Evolutionary conservation across 2,113 vertebrate genomes (phyloP).

Genomic region (Alosa alosa): DNA sequence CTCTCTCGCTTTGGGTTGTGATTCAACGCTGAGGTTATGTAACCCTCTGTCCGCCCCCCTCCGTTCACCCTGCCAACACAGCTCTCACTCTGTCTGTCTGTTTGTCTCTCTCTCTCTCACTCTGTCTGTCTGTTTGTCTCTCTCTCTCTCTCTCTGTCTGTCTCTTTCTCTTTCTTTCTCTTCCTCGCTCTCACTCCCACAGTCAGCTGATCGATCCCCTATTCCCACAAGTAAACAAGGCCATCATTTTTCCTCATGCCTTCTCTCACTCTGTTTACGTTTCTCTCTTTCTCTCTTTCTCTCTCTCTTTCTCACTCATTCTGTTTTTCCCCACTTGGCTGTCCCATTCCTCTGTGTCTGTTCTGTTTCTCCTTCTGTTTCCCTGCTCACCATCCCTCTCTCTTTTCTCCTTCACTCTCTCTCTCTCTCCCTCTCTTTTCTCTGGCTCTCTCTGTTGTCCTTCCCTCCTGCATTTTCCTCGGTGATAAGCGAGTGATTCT

Average conservation of each 20-base stretch:
- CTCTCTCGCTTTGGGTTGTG: neutral
- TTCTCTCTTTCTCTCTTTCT: neutral
- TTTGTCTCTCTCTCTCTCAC: neutral
- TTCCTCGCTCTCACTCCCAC: neutral
- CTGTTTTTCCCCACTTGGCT: neutral
- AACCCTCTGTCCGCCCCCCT: slow-evolving; percentile 1
- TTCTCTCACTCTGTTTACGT: neutral
- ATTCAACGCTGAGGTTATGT: slow-evolving; percentile 26
- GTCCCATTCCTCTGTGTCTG: neutral
- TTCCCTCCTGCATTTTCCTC: slow-evolving; percentile 47
- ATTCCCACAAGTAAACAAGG: slow-evolving; percentile 5
- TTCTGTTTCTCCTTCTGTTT: neutral
- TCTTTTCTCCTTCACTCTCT: neutral
- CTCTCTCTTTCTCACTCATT: neutral
- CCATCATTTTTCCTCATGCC: neutral
- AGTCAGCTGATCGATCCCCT: neutral
- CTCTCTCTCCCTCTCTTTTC: slow-evolving; percentile 58
- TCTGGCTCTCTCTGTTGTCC: slow-evolving; percentile 19
- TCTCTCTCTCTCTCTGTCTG: neutral
- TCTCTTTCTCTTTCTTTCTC: neutral
- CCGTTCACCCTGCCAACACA: slow-evolving; percentile 5
- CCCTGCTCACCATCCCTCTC: neutral
- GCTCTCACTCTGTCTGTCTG: neutral
- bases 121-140: too few species aligned
- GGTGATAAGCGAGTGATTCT: slow-evolving; percentile 70